These are phyloP conservation scores for Zaprionus kolodkinae DNA, from an alignment of 1,140 invertebrate species.

Conservation along the genomic window DNA sequence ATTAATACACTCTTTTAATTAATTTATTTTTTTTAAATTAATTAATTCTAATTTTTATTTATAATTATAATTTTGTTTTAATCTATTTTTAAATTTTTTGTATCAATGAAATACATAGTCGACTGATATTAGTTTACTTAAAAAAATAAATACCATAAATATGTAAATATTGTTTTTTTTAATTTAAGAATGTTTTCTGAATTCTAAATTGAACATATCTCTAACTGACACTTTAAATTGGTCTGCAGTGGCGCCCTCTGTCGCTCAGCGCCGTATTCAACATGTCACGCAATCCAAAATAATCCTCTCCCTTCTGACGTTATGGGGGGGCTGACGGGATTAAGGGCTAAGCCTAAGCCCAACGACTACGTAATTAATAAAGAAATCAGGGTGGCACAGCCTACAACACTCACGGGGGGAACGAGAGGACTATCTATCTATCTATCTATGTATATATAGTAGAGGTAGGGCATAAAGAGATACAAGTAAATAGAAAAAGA, in stretches of 20 bases:
- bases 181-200: too few relatives aligned
- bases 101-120: too few relatives aligned
- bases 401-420: not conserved
- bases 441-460: not conserved
- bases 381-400: constrained; percentile 1
- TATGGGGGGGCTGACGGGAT: constrained; percentile 14
- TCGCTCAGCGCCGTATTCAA: not conserved
- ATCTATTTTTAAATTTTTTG: too few relatives aligned
- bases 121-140: too few relatives aligned
- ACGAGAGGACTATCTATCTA: not conserved
- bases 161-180: too few relatives aligned
- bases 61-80: too few relatives aligned
- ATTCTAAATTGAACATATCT: not conserved
- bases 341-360: constrained; percentile 15
- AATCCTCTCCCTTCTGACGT: not conserved
- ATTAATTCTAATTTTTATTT: too few relatives aligned
- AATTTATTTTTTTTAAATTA: too few relatives aligned
- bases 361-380: constrained; percentile 33
- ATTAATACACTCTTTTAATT: too few relatives aligned
- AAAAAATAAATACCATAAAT: too few relatives aligned
- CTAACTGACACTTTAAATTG: not conserved
- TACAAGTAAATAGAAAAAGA: constrained; percentile 18
- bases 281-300: constrained; percentile 33
- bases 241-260: not conserved
- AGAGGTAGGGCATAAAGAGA: not conserved